Evolutionary conservation across 1,140 invertebrate species (phyloP).

Genomic region (Adelges cooleyi): DNA sequence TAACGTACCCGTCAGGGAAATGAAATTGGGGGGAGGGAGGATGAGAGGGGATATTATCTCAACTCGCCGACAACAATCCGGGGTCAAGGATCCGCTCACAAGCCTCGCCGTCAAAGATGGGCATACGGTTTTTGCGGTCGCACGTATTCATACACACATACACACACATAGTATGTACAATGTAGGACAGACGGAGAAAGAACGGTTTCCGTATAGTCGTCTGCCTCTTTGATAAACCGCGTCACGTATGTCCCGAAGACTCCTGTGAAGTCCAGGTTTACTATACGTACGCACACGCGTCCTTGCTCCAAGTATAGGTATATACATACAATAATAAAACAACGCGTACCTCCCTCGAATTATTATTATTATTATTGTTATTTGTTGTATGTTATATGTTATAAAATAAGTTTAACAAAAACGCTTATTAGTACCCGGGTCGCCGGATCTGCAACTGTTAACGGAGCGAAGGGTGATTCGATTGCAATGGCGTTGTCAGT

Average conservation of each 20-base stretch:
- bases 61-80: background rate
- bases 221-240: conserved; percentile 23
- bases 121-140: conserved; percentile 27
- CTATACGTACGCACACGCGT: background rate
- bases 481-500: too few relatives aligned
- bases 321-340: too few relatives aligned
- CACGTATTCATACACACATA: background rate
- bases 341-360: background rate
- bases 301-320: background rate
- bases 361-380: background rate
- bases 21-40: too few relatives aligned
- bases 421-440: too few relatives aligned
- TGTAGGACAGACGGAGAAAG: conserved; percentile 22
- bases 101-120: conserved; percentile 20
- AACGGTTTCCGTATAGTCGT: conserved; percentile 24
- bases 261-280: background rate
- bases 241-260: conserved; percentile 9
- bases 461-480: too few relatives aligned
- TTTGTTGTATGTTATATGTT: background rate
- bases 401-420: background rate
- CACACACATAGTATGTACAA: background rate
- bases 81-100: conserved; percentile 20
- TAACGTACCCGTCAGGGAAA: too few relatives aligned
- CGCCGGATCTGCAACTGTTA: too few relatives aligned
- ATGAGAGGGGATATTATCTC: background rate